These are phyloP conservation scores for Troilus luridus DNA, from an alignment of 2,888 invertebrate species.

Conservation along the genomic window DNA sequence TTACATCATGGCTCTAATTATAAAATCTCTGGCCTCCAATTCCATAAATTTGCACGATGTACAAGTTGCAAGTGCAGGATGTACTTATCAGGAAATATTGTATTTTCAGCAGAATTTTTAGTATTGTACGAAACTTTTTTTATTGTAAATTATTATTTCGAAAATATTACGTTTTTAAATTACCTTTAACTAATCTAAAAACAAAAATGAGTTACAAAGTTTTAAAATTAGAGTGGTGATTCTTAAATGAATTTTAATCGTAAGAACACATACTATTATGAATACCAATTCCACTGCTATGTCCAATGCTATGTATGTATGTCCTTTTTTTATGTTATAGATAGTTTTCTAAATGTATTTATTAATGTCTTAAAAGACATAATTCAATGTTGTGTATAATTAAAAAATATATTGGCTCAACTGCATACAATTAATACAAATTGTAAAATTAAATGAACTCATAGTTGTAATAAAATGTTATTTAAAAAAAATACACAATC, in stretches of 20 bases:
- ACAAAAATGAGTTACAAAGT: too few relatives aligned
- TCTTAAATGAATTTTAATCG: not conserved
- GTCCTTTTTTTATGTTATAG: not conserved
- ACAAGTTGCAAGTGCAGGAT: too few relatives aligned
- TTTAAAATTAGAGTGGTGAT: too few relatives aligned
- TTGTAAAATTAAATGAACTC: not conserved
- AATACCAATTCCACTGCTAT: not conserved
- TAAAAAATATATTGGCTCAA: not conserved
- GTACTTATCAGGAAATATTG: too few relatives aligned
- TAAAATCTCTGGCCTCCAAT: too few relatives aligned
- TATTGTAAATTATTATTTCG: too few relatives aligned
- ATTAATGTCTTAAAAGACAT: not conserved
- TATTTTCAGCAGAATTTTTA: too few relatives aligned
- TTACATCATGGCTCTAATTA: too few relatives aligned
- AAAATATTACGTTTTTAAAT: too few relatives aligned
- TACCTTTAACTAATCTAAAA: too few relatives aligned
- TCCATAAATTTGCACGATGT: too few relatives aligned
- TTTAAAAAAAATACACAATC: not conserved
- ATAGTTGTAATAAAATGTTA: slow-evolving; percentile 13
- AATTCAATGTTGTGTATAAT: not conserved
- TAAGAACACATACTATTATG: not conserved
- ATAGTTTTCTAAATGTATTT: slow-evolving; percentile 18
- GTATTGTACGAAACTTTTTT: too few relatives aligned
- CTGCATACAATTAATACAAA: not conserved
- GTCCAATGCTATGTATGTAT: not conserved